A percentile compares a stretch with the other conserved stretches of the same genome.
phyloP scores from a whole-genome alignment of 2,113 vertebrate genomes.

The Oreochromis spilurus region DNA sequence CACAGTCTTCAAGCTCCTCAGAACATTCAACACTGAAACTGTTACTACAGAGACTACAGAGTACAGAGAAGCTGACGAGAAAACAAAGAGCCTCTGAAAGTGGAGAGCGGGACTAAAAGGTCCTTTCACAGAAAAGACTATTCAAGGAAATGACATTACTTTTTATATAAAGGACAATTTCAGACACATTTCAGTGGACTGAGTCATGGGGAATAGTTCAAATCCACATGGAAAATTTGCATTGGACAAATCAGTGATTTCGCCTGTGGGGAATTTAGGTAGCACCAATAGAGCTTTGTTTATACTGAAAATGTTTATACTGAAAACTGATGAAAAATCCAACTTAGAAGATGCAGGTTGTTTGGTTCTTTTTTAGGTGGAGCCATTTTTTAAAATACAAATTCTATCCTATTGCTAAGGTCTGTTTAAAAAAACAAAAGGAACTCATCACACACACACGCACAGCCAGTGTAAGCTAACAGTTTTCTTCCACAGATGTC shows the following conservation, averaged over 20 bases:
- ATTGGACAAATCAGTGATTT: conserved; percentile 32
- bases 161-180: conserved; percentile 16
- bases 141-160: conserved; percentile 16
- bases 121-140: conserved; percentile 32
- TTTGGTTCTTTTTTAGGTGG: conserved; percentile 36
- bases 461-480: conserved; percentile 51
- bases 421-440: conserved; percentile 38
- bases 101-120: conserved; percentile 4
- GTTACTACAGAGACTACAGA: not conserved
- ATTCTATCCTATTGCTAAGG: conserved; percentile 28
- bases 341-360: conserved; percentile 32
- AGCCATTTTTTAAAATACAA: conserved; percentile 4
- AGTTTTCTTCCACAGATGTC: conserved; percentile 1
- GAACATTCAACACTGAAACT: conserved; percentile 15
- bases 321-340: conserved; percentile 43
- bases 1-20: conserved; percentile 24
- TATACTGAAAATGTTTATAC: conserved; percentile 17
- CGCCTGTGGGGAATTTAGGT: not conserved
- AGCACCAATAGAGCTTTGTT: conserved; percentile 19
- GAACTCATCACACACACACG: conserved; percentile 14
- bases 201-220: conserved; percentile 9
- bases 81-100: conserved; percentile 30
- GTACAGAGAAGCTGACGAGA: not conserved
- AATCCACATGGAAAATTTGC: not conserved
- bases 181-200: conserved; percentile 21